Base-by-base conservation (phyloP, 2,797 vertebrate genomes). In the Pangasius djambal region DNA sequence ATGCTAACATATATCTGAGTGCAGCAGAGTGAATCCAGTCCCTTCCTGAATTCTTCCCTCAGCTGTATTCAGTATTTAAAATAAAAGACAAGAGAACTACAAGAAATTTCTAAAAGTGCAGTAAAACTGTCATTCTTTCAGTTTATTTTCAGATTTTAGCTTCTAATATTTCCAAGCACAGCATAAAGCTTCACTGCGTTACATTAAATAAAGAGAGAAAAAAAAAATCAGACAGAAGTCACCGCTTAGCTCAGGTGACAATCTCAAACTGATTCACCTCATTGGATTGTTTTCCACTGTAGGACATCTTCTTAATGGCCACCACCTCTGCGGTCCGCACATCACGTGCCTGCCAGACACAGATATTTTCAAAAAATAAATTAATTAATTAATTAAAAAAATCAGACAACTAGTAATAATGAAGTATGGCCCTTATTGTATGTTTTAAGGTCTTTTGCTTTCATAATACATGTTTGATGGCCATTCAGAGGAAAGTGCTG, bases 281-380 rank as follows among this genome's bases (percentile, higher is more conserved):
- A 86, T 97, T 98, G 88, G 98, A 99, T 93, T 99, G 98, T 93
- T 99, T 99, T 91, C 98, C 98, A 91, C 95, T 98, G 91, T 99
- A 99, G 87, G 98, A 99, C 98, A 99, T 99, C 95, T 99, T 99
- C 95, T 99, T 99, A 95, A 99, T 99, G 94, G 98, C 98, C 97
- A 99, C 98, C 96, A 99, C 98, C 95, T 99, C 98, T 88, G 98
- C 98, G 90, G 98, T 99, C 93, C 98, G 98, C 92, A 98, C 96
- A 94, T 99, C 98, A 89, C 98, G 97, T 93, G 98, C 98, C 98
- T 99, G 91, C 77, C 61, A 48, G 9, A 89, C 55, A 69, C 28
- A 78, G 3, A 50, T 15, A 4, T 48, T 48, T 9, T 31, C 50
- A 79, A 12, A 3, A 69, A 34, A 65, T 1, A 67, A 31, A 67